Base-by-base conservation (phyloP, 1,140 invertebrate genomes). In the Littorina saxatilis region DNA sequence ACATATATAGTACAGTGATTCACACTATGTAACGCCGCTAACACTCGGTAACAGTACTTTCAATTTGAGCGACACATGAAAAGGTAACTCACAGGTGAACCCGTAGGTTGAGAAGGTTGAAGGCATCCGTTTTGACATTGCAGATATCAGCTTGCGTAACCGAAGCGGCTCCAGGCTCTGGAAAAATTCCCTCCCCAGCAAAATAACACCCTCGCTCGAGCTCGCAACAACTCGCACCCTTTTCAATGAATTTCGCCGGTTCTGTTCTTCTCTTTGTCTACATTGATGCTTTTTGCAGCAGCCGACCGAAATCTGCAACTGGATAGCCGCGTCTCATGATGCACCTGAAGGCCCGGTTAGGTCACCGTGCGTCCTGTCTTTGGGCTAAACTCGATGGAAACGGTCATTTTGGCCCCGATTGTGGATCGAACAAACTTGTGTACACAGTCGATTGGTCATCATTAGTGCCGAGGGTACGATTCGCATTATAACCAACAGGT, bases 261-360 rank as follows among this genome's bases (percentile, higher is more conserved):
- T 17, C 66, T 68, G 37, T 35, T 68, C 39, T 68, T 39, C 66
- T 20, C 35, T 68, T 68, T 63, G 61, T 63, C 61, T 35, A 63
- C 61, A 63, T 63, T 68, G 66, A 68, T 68, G 66, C 66, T 39
- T 39, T 68, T 68, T 3, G 15, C 66, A 68, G 66, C 66, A 68
- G 66, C 66, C 66, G 66, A 68, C 66, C 9, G 20, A 39, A 68
- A 29, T 39, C 15, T 15, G 27, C 66, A 32, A 35, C 35, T 20
- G 39, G 35, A 39, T 32, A 7, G 61, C 23, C 23, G 35, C 66
- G 66, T 39, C 66, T 32, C 66, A 68, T 68, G 66, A 68, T 39
- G 66, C 5, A 37, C 23, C 35, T 20, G 35, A 17, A 27, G 35
- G 35, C 11, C 7, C 5, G 2, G 7, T 20, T 0, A 68, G 35